phyloP scores from a whole-genome alignment of 2,888 invertebrate species.

The Trypoxylon attenuatum region DNA sequence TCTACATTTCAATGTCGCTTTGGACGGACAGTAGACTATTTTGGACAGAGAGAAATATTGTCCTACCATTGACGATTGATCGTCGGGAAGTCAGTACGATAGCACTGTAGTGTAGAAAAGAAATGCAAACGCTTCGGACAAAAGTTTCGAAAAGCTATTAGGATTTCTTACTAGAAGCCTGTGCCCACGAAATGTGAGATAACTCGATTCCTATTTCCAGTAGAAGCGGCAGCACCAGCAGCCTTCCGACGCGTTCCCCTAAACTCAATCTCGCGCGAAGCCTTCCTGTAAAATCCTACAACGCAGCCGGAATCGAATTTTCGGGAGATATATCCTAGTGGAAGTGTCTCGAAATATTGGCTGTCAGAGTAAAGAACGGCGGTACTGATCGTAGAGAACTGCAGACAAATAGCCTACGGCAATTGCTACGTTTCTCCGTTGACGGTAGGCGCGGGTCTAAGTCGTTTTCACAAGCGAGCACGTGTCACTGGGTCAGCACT shows the following conservation, averaged over 20 bases:
- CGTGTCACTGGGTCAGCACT: constrained; percentile 22
- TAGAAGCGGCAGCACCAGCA: too few species aligned
- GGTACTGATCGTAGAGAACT: too few species aligned
- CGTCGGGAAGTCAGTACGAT: constrained; percentile 22
- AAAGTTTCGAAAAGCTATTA: constrained; percentile 12
- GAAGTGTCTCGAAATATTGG: too few species aligned
- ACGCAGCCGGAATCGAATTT: too few species aligned
- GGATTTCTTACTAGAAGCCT: constrained; percentile 3
- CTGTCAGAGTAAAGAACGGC: too few species aligned
- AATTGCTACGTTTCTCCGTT: too few species aligned
- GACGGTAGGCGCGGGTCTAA: too few species aligned
- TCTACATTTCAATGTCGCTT: neutral
- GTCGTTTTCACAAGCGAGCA: neutral
- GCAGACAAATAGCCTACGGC: too few species aligned
- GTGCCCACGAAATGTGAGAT: constrained; percentile 6
- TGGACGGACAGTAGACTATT: neutral
- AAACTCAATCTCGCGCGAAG: too few species aligned
- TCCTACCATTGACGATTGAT: constrained; percentile 25
- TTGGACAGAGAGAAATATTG: neutral
- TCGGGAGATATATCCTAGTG: too few species aligned
- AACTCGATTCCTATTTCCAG: neutral
- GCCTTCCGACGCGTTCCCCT: too few species aligned
- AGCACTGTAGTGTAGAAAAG: constrained; percentile 4
- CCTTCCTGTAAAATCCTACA: too few species aligned
- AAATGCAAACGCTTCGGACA: neutral